Evolutionary conservation across 2,797 vertebrate species (phyloP).

Genomic region (Catamblyrhynchus diadema): DNA sequence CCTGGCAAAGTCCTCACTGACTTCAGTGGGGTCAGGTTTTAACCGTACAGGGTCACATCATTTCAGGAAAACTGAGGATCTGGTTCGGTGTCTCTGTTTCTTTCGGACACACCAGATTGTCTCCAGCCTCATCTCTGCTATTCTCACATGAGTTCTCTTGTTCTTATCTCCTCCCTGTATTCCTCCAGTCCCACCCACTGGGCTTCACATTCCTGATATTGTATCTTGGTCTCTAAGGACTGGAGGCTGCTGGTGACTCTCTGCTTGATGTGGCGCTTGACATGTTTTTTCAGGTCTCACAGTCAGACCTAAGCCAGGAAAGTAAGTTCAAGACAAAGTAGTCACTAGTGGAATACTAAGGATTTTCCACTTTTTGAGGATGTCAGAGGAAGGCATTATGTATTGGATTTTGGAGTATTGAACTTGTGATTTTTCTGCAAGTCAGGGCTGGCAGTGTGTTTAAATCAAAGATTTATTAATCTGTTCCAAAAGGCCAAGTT

Average conservation of each 20-base stretch:
- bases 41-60: neutral
- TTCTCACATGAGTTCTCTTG: neutral
- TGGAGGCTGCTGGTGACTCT: neutral
- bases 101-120: fast-evolving
- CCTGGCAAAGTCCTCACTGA: neutral
- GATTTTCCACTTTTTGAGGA: neutral
- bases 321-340: neutral
- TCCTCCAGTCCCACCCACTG: neutral
- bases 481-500: neutral
- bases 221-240: fast-evolving
- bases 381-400: neutral
- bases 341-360: neutral
- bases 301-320: neutral
- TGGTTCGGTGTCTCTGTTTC: neutral
- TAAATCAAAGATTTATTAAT: neutral
- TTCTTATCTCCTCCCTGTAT: neutral
- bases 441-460: neutral
- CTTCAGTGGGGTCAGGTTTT: neutral
- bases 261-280: neutral
- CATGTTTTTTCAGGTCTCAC: neutral
- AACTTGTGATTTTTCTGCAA: neutral
- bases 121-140: neutral
- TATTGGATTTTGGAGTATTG: neutral
- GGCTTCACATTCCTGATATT: neutral
- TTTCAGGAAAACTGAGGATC: neutral